Evolutionary conservation across 2,797 vertebrate genomes (phyloP).

Genomic region (Sebastes kiyomatsui): DNA sequence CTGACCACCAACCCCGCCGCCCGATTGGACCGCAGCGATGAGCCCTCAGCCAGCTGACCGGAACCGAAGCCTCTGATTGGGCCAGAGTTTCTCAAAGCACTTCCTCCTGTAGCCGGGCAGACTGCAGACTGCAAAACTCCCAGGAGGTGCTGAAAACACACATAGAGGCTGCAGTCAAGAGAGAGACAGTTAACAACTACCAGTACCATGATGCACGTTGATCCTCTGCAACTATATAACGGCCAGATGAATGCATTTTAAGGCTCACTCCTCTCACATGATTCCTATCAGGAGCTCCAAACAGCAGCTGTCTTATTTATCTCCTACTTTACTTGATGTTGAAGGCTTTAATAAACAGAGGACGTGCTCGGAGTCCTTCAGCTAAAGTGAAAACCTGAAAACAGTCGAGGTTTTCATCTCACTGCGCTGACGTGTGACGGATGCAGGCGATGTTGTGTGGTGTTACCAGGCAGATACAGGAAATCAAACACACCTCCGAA

Average conservation of each 20-base stretch:
- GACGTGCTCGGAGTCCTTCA: background rate
- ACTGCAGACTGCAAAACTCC: conserved; percentile 58
- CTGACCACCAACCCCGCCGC: conserved; percentile 44
- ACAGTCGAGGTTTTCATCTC: background rate
- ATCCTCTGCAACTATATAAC: background rate
- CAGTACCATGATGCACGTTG: too few relatives aligned
- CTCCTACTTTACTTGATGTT: background rate
- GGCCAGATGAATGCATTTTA: too few relatives aligned
- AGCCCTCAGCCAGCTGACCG: conserved; percentile 65
- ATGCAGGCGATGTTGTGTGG: background rate
- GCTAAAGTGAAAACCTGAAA: background rate
- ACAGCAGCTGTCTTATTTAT: background rate
- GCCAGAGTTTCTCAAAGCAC: conserved; percentile 58
- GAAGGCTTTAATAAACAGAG: background rate
- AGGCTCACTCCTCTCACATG: background rate
- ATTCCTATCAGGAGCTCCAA: background rate
- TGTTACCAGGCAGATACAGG: conserved; percentile 38
- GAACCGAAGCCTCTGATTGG: conserved; percentile 68
- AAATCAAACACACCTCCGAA: background rate
- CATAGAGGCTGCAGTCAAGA: conserved; percentile 19
- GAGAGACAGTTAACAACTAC: background rate
- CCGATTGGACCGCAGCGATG: conserved; percentile 38
- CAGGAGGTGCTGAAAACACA: conserved; percentile 40
- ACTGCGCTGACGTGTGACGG: background rate
- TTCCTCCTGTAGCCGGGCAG: conserved; percentile 83